These are phyloP conservation scores for Platichthys flesus DNA, from an alignment of 2,113 vertebrate species.

Conservation along the genomic window DNA sequence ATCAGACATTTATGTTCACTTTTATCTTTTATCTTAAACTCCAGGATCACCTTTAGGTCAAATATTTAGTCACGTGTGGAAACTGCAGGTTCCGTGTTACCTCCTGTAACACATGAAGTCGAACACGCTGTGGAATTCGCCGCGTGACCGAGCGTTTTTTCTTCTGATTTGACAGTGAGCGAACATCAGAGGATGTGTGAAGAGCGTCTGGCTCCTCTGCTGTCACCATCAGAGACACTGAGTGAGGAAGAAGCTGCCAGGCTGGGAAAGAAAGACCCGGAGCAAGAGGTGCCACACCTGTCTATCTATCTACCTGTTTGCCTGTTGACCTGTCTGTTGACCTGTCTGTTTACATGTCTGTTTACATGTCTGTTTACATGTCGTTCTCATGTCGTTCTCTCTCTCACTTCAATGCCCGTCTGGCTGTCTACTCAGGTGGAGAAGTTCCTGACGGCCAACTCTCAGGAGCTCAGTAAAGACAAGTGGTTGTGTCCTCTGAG, in stretches of 20 bases:
- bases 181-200: conserved; percentile 92
- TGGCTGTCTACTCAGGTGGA: conserved; percentile 81
- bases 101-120: neutral
- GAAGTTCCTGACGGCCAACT: conserved; percentile 90
- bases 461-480: conserved; percentile 94
- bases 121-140: neutral
- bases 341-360: neutral
- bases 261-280: conserved; percentile 89
- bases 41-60: no score
- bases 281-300: conserved; percentile 81
- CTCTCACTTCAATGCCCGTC: neutral
- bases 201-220: conserved; percentile 86
- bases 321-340: neutral
- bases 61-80: no score
- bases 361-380: neutral
- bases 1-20: no score
- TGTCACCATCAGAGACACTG: conserved; percentile 85
- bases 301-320: neutral
- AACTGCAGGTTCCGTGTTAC: no score
- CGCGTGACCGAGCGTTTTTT: conserved; percentile 4
- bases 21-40: no score
- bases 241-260: conserved; percentile 88
- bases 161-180: conserved; percentile 77
- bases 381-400: no score
- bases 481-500: conserved; percentile 95